Conservation (phyloP, 2,888 invertebrate genomes). For the Teleogryllus oceanicus region DNA sequence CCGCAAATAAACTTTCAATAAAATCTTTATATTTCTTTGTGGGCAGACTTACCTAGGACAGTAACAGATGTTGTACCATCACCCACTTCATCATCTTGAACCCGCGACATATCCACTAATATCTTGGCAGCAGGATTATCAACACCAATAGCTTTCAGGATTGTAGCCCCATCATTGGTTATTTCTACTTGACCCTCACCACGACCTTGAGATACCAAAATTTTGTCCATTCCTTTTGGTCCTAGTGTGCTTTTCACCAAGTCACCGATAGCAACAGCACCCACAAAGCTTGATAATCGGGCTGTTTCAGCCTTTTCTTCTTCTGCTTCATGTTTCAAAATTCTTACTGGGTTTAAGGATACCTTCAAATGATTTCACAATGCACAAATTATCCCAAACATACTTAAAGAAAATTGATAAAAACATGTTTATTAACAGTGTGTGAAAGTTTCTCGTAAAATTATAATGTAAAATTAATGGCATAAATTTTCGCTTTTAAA, state of each 20-base stretch:
- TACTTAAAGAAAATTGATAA: too few relatives aligned
- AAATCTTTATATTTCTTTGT: background rate
- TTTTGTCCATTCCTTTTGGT: conserved; percentile 98
- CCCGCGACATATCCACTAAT: conserved; percentile 96
- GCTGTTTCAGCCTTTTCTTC: conserved; percentile 98
- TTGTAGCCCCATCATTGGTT: conserved; percentile 99
- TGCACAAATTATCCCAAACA: too few relatives aligned
- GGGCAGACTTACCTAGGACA: conserved; percentile 61
- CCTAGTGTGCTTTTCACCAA: conserved; percentile 96
- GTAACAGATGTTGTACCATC: conserved; percentile 99
- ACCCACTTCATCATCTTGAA: conserved; percentile 98
- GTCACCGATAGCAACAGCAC: conserved; percentile 98
- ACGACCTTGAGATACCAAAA: conserved; percentile 75
- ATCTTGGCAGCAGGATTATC: conserved; percentile 99
- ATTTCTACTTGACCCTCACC: conserved; percentile 84
- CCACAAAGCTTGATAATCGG: conserved; percentile 94
- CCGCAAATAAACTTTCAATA: background rate
- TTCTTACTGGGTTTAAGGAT: conserved; percentile 87
- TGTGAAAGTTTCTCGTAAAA: too few relatives aligned
- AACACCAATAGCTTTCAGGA: conserved; percentile 91
- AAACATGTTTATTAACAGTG: too few relatives aligned
- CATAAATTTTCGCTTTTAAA: too few relatives aligned
- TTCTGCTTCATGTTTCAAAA: conserved; percentile 93
- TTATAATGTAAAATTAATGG: too few relatives aligned
- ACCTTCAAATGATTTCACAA: conserved; percentile 52